These are phyloP conservation scores for Eleutherodactylus coqui DNA, from an alignment of 2,797 vertebrate species.

Conservation along the genomic window DNA sequence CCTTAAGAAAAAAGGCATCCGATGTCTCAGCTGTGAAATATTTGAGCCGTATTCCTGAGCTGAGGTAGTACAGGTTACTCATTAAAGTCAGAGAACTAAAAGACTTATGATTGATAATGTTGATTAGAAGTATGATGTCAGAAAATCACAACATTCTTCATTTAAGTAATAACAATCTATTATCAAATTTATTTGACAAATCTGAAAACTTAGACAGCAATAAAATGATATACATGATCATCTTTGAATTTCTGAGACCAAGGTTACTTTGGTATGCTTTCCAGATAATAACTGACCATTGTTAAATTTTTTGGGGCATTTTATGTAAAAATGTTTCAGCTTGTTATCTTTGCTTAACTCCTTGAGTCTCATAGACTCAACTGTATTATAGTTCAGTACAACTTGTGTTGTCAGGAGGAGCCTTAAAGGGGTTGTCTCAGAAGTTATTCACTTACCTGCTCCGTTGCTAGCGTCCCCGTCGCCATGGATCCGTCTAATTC, in stretches of 20 bases:
- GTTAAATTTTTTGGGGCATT: neutral
- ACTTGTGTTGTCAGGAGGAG: neutral
- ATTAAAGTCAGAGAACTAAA: conserved; percentile 19
- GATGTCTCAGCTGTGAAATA: conserved; percentile 18
- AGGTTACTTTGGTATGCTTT: neutral
- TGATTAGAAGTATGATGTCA: neutral
- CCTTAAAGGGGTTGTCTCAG: no score
- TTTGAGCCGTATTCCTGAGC: neutral
- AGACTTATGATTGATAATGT: conserved; percentile 6
- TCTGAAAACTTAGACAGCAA: neutral
- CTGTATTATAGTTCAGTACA: no score
- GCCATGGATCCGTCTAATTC: no score
- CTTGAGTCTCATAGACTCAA: neutral
- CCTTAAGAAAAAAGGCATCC: neutral
- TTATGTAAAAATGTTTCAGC: neutral
- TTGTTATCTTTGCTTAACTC: neutral
- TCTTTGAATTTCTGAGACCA: neutral
- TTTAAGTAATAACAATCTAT: neutral
- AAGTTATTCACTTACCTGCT: no score
- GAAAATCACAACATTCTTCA: neutral
- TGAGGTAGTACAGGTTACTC: conserved; percentile 6
- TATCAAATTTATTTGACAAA: neutral
- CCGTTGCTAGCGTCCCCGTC: no score
- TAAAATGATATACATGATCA: neutral
- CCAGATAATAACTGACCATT: neutral